Evolutionary conservation across 1,140 invertebrate genomes (phyloP).

Genomic region (Rhyzopertha dominica): DNA sequence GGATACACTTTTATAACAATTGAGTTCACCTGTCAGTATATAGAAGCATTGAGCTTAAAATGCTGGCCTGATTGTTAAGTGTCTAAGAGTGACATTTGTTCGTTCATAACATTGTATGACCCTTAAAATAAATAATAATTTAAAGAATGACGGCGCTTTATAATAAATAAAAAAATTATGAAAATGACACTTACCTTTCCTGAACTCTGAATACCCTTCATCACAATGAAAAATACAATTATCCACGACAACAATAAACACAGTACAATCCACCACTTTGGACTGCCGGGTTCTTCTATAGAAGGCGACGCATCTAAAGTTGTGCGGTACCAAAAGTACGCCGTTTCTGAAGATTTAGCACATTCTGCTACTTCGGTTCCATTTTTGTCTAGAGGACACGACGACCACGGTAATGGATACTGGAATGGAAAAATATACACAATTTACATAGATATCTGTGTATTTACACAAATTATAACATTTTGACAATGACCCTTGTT

Average conservation of each 20-base stretch:
- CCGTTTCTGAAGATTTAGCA: slow-evolving; percentile 74
- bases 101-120: no score
- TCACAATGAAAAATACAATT: slow-evolving; percentile 93
- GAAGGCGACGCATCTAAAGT: slow-evolving; percentile 77
- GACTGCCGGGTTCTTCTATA: slow-evolving; percentile 75
- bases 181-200: slow-evolving; percentile 70
- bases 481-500: no score
- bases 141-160: no score
- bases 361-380: slow-evolving; percentile 70
- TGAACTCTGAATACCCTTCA: slow-evolving; percentile 96
- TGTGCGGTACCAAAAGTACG: slow-evolving; percentile 85
- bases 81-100: no score
- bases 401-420: slow-evolving; percentile 77
- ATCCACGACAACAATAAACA: slow-evolving; percentile 91
- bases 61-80: no score
- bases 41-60: no score
- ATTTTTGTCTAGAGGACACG: slow-evolving; percentile 68
- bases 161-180: no score
- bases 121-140: no score
- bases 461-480: no score
- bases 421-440: slow-evolving; percentile 48
- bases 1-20: no score
- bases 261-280: slow-evolving; percentile 92
- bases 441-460: no score
- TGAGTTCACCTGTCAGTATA: no score